A percentile compares a stretch with the other conserved stretches of the same genome.
These are phyloP conservation scores for Calosoma granatense DNA, from an alignment of 1,140 invertebrate species.

Conservation along the genomic window DNA sequence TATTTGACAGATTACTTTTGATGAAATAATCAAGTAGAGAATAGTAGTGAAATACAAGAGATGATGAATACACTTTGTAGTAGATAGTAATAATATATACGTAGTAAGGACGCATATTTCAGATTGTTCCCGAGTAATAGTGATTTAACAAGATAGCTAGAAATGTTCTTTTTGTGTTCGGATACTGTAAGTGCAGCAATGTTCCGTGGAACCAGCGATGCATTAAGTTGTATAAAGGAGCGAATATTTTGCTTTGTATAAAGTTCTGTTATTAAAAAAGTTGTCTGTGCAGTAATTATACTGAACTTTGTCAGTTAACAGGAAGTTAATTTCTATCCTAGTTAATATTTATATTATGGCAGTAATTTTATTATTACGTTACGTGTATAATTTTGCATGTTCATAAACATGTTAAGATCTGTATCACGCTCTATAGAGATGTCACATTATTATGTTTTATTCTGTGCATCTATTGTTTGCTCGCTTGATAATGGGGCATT, in stretches of 20 bases:
- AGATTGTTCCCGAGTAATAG: no score
- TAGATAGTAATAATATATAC: no score
- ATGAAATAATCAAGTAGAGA: no score
- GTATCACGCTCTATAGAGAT: neutral
- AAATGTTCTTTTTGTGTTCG: no score
- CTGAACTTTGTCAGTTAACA: conserved; percentile 1
- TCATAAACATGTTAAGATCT: neutral
- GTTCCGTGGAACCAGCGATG: neutral
- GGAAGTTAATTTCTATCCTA: conserved; percentile 3
- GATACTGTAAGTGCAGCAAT: no score
- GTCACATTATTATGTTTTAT: neutral
- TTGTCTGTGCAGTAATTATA: conserved; percentile 4
- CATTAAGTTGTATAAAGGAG: neutral
- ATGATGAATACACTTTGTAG: no score
- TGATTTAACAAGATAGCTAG: no score
- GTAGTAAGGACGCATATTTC: no score
- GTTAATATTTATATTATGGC: conserved; percentile 2
- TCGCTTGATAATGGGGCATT: neutral
- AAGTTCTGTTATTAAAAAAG: conserved; percentile 4
- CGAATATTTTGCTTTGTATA: neutral
- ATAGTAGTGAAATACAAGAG: no score
- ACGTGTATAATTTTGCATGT: neutral
- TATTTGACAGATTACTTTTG: no score
- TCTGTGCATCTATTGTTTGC: no score
- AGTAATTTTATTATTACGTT: neutral